Evolutionary conservation across 2,888 invertebrate species (phyloP).

Genomic region (Eustalomyia histrio): DNA sequence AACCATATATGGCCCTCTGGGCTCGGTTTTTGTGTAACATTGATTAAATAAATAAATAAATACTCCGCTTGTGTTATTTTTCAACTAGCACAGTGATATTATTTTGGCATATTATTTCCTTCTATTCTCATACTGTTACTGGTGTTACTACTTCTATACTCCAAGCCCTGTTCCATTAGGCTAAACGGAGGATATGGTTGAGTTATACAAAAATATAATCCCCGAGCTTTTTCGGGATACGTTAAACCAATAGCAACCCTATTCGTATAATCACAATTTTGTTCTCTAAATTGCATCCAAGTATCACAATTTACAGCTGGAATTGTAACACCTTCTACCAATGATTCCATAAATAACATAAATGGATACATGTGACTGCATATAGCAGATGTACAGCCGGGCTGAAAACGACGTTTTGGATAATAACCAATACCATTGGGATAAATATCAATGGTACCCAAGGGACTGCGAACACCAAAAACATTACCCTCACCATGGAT

Average conservation of each 20-base stretch:
- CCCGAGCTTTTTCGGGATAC: slow-evolving; percentile 71
- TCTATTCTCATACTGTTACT: slow-evolving; percentile 12
- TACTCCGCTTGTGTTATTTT: too few species aligned
- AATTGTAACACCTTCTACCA: slow-evolving; percentile 73
- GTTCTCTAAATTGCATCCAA: slow-evolving; percentile 72
- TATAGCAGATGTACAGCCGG: slow-evolving; percentile 73
- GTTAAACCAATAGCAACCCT: slow-evolving; percentile 71
- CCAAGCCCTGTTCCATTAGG: slow-evolving; percentile 72
- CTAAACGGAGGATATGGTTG: slow-evolving; percentile 75
- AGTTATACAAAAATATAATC: slow-evolving; percentile 74
- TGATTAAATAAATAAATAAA: too few species aligned
- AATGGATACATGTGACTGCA: slow-evolving; percentile 77
- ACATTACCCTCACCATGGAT: slow-evolving; percentile 75
- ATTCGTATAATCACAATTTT: slow-evolving; percentile 70
- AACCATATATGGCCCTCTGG: too few species aligned
- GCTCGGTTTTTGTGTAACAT: too few species aligned
- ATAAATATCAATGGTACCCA: slow-evolving; percentile 75
- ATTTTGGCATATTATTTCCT: neutral
- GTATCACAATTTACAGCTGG: slow-evolving; percentile 75
- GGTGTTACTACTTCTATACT: slow-evolving; percentile 67
- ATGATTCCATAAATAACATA: slow-evolving; percentile 75
- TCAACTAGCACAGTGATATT: too few species aligned
- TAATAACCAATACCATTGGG: slow-evolving; percentile 76
- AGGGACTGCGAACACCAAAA: slow-evolving; percentile 71
- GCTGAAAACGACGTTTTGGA: slow-evolving; percentile 72